Base-by-base conservation (phyloP, 2,888 invertebrate species). In the Lithophane ornitopus region DNA sequence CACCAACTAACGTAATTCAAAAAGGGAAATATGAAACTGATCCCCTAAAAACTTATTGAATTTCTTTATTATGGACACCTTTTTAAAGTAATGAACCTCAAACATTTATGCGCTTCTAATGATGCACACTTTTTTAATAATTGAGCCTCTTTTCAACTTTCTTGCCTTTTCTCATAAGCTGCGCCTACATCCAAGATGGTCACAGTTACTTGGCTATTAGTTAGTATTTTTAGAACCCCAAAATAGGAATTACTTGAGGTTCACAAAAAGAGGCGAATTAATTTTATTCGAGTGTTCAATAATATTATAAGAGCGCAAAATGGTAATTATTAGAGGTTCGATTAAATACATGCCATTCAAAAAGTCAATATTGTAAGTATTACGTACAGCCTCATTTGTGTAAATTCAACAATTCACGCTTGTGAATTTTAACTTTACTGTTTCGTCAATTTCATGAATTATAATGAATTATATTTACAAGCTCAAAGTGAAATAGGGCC, bases 401-500 rank as follows among this genome's bases (percentile, higher is more conserved):
- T 69, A 66, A 62, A 59, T 62, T 81, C 73, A 56, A 56, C 46
- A 41, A 61, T 69, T 62, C n/a, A 65, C 41, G 12, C 8, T 54
- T 7, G 9, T 68, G 26, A 58, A 63, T 62, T 46, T 63, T 65
- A 54, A 68, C 39, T 69, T 73, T 56, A 70, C 70, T 44, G 22
- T 63, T 73, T 74, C 39, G n/a, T 75, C 11, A 70, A 59, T 75
- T 63, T 46, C n/a, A 56, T 63, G 22, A 41, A 49, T 41, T 54
- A 0, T 52, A 67, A 59, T 34, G 8, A 67, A 74, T 80, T 67
- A 69, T 82, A 84, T 83, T 77, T 83, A 83, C 84, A 83, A 74
- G 61, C 39, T 76, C 68, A 80, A 74, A 73, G 62, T 76, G 46
- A 71, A 83, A 61, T 39, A 71, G n/a, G 41, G 41, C 22, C 49